These are phyloP conservation scores for Astropecten irregularis DNA, from an alignment of 53 echinoderm and acorn worm genomes.

Conservation along the genomic window DNA sequence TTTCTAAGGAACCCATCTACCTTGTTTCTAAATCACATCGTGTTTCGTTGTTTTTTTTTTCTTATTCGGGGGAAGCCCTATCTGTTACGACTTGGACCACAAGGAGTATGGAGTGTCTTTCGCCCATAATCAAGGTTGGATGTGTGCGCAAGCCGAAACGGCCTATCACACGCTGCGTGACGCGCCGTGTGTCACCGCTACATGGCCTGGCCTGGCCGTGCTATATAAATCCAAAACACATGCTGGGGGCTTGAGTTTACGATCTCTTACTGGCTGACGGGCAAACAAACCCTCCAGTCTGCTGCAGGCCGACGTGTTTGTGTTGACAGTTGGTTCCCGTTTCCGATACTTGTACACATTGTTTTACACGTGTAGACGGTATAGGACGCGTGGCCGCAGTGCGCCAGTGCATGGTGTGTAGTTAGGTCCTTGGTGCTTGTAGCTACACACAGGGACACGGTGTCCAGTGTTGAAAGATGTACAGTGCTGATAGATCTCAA, in stretches of 20 bases:
- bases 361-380: constrained; percentile 42
- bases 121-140: background rate
- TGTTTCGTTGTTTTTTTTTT: background rate
- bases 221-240: constrained; percentile 53
- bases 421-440: too few relatives aligned
- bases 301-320: constrained; percentile 5
- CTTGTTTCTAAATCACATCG: too few relatives aligned
- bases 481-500: too few relatives aligned
- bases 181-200: constrained; percentile 48
- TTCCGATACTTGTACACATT: constrained; percentile 45
- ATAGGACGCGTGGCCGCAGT: too few relatives aligned
- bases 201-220: background rate
- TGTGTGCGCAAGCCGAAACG: constrained; percentile 43
- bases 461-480: too few relatives aligned
- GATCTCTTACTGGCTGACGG: too few relatives aligned
- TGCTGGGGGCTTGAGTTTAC: constrained; percentile 53
- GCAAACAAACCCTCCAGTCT: too few relatives aligned
- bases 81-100: too few relatives aligned
- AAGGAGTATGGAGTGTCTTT: too few relatives aligned
- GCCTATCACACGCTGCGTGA: constrained; percentile 38
- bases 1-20: too few relatives aligned
- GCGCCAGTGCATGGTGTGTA: too few relatives aligned
- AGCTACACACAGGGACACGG: too few relatives aligned
- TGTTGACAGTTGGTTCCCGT: constrained; percentile 26
- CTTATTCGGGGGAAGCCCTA: constrained; percentile 2